Evolutionary conservation across 1,140 invertebrate genomes (phyloP).

Genomic region (Neodiprion pinetum): DNA sequence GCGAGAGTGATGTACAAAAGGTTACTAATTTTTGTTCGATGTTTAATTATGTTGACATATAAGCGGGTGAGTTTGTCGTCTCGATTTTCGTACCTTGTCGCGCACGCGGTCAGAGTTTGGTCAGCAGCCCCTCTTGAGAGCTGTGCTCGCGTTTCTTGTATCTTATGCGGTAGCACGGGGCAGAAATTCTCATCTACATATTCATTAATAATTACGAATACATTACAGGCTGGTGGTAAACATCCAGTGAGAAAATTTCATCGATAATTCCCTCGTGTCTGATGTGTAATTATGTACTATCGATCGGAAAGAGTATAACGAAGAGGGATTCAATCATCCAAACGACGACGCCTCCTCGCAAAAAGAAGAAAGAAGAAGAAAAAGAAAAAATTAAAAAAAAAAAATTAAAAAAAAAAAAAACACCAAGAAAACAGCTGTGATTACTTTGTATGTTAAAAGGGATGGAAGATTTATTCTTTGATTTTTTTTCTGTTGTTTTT

Average conservation of each 20-base stretch:
- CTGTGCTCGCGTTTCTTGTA: background rate
- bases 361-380: background rate
- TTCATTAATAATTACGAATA: slow-evolving; percentile 17
- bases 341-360: background rate
- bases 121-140: background rate
- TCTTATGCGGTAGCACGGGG: background rate
- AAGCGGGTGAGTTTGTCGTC: no score
- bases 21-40: no score
- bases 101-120: no score
- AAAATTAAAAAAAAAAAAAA: background rate
- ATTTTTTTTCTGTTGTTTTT: no score
- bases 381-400: background rate
- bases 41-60: no score
- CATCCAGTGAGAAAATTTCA: background rate
- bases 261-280: background rate
- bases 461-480: background rate
- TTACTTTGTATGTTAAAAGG: background rate
- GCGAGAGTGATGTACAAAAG: no score
- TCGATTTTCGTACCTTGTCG: no score
- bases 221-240: slow-evolving; percentile 46
- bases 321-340: no score
- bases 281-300: background rate
- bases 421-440: background rate
- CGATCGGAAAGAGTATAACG: background rate
- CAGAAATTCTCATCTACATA: slow-evolving; percentile 14